Conservation (phyloP, 1,140 invertebrate genomes). For the Ephestia elutella region DNA sequence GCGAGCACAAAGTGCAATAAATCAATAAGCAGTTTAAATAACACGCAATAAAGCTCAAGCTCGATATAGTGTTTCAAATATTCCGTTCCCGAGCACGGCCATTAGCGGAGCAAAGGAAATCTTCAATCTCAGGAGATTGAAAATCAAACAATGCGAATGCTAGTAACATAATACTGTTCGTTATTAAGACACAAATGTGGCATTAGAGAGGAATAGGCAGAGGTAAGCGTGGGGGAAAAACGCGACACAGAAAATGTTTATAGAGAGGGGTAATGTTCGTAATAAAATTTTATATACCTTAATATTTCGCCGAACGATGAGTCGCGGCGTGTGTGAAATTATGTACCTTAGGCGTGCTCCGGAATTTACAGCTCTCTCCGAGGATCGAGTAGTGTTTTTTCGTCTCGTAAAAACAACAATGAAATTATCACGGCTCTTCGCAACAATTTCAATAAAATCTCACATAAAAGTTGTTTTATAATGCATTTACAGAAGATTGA, state of each 20-base stretch:
- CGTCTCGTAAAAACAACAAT: conserved; percentile 15
- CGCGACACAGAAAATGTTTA: conserved; percentile 63
- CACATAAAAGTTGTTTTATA: not conserved
- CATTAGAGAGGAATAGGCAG: conserved; percentile 58
- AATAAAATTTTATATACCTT: conserved; percentile 71
- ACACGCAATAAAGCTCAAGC: conserved; percentile 35
- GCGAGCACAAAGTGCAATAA: conserved; percentile 17
- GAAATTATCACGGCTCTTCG: conserved; percentile 4
- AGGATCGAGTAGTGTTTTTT: conserved; percentile 25
- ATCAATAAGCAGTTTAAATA: conserved; percentile 42
- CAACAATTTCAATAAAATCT: not conserved
- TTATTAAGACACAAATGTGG: conserved; percentile 67
- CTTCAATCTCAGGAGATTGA: conserved; percentile 52
- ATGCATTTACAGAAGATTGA: not conserved
- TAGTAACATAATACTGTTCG: conserved; percentile 58
- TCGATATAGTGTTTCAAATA: conserved; percentile 40
- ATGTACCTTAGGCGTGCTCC: conserved; percentile 44
- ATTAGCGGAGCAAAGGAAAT: conserved; percentile 49
- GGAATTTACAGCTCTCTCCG: conserved; percentile 52
- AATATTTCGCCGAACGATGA: conserved; percentile 69
- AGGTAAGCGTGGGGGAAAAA: conserved; percentile 34
- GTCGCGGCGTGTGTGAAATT: conserved; percentile 67
- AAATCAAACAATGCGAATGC: conserved; percentile 60
- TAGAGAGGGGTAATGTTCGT: conserved; percentile 55
- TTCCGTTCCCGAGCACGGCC: conserved; percentile 36